These are phyloP conservation scores for Denticeps clupeoides DNA, from an alignment of 2,797 vertebrate species.

Conservation along the genomic window DNA sequence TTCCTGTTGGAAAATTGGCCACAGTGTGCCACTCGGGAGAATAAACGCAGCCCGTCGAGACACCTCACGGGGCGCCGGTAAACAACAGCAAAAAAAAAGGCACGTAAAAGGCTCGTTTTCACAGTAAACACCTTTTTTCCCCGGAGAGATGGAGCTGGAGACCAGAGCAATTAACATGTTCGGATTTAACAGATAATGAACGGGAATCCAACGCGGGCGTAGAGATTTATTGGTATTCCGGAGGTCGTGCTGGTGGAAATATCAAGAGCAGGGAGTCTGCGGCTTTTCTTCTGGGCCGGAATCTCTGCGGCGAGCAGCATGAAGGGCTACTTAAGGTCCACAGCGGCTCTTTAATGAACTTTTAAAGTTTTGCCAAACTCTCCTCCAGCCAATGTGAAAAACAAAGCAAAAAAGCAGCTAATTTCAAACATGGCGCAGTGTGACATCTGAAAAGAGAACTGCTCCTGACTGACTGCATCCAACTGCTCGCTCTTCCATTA, in stretches of 20 bases:
- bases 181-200: constrained; percentile 22
- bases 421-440: no score
- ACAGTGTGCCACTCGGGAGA: constrained; percentile 6
- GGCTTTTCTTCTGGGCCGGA: not conserved
- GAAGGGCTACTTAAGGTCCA: not conserved
- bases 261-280: not conserved
- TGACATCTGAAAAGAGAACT: no score
- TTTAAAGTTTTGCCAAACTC: not conserved
- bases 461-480: no score
- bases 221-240: constrained; percentile 16
- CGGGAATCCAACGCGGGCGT: constrained; percentile 12
- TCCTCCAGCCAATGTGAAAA: not conserved
- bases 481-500: no score
- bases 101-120: constrained; percentile 24
- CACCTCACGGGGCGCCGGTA: constrained; percentile 7
- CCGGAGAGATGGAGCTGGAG: constrained; percentile 14
- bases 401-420: not conserved
- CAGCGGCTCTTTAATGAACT: not conserved
- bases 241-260: not conserved
- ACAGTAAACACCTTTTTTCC: constrained; percentile 27
- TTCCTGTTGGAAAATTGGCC: constrained; percentile 4
- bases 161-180: constrained; percentile 32
- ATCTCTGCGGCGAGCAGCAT: not conserved
- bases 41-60: not conserved
- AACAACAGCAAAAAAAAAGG: constrained; percentile 10